These are phyloP conservation scores for Vulpes lagopus DNA, from an alignment of 2,113 vertebrate species.

Conservation along the genomic window DNA sequence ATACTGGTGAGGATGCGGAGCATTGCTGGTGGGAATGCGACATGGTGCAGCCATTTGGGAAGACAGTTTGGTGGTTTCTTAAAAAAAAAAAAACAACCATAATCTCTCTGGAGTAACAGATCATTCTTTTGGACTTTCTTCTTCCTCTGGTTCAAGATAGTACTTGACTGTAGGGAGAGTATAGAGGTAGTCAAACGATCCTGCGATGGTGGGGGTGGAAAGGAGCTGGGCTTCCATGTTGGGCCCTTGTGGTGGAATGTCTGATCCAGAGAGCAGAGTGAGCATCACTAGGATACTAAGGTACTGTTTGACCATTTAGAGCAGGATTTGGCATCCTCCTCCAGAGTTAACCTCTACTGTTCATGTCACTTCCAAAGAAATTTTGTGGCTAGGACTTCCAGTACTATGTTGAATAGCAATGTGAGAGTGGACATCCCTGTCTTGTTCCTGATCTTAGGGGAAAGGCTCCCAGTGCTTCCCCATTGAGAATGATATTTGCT, in stretches of 20 bases:
- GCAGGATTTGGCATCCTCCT: background rate
- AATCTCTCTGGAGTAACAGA: background rate
- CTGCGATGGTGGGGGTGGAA: rapidly evolving
- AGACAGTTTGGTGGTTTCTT: background rate
- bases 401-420: too few species aligned
- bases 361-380: background rate
- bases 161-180: background rate
- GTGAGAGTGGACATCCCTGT: too few species aligned
- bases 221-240: rapidly evolving
- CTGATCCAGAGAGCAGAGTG: background rate
- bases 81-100: background rate
- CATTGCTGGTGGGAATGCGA: background rate
- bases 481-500: too few species aligned
- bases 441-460: too few species aligned
- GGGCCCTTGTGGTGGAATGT: rapidly evolving
- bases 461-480: too few species aligned
- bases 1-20: rapidly evolving
- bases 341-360: background rate
- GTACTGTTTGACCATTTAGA: too few species aligned
- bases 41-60: background rate
- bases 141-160: background rate
- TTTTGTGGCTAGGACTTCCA: too few species aligned
- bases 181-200: rapidly evolving
- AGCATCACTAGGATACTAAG: background rate
- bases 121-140: background rate